Evolutionary conservation across 1,140 invertebrate species (phyloP), one percentile per base, ranked within the genome.

Genomic region (Maniola jurtina): DNA sequence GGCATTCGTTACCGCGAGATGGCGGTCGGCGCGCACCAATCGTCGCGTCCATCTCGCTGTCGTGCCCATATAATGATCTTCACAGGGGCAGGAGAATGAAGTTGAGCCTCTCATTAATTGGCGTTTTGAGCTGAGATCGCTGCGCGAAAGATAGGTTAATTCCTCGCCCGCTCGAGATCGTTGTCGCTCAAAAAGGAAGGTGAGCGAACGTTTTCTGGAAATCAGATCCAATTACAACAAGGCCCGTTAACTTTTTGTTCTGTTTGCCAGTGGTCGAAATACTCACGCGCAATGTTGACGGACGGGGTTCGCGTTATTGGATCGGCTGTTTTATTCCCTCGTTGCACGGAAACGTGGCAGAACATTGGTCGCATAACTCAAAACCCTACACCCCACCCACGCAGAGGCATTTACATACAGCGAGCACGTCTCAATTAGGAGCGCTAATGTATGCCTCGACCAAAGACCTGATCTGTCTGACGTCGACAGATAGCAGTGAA

Each of bases 41-140:
- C 88, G 85, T 83, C 84, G 83, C 86, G 85, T 87, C 84, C 86
- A 90, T 90, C 88, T 84, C 83, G 76, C 82, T 90, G 88, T 90
- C 86, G 88, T 90, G 88, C 86, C 81, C 88, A 87, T 88, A 89
- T 89, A 90, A 90, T 90, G 88, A 90, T 90, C 88, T 89, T 89
- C 88, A 88, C 88, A 89, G 86, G 85, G 84, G 75, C 83, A 84
- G 76, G 76, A 89, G 88, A 90, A 90, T 90, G 88, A 90, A 90
- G 86, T 90, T 90, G 88, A 90, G 88, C 80, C 84, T 84, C 88
- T 90, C 88, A 90, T 90, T 90, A 90, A 90, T 90, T 90, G 88
- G 88, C 85, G 85, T 89, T 90, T 90, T 90, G 88, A 89, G 86
- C 76, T 81, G 85, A 90, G 88, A 90, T 90, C 88, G 86, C 77